These are phyloP conservation scores for Gallinago jamesoni DNA, from an alignment of 2,113 vertebrate species.

Conservation along the genomic window DNA sequence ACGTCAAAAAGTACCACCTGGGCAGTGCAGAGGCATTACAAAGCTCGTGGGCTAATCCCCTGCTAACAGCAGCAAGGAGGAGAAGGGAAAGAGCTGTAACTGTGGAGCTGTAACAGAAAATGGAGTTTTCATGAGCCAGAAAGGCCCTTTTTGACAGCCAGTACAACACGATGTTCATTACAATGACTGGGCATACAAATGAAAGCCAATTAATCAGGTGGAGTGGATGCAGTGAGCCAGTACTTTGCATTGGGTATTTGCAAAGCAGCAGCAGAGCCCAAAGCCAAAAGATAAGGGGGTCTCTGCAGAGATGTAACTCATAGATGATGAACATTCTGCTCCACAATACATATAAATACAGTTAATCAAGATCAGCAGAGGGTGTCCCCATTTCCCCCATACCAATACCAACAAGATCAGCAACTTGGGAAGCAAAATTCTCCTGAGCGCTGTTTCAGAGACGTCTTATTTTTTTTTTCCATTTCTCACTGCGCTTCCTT, in stretches of 20 bases:
- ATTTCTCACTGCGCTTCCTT: background rate
- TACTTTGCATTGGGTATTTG: background rate
- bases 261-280: background rate
- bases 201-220: background rate
- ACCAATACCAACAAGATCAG: background rate
- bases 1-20: background rate
- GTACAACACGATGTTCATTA: background rate
- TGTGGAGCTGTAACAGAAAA: background rate
- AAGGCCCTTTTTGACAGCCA: background rate
- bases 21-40: background rate
- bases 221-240: accelerated
- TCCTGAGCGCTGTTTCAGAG: background rate
- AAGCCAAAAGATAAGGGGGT: background rate
- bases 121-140: background rate
- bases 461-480: background rate
- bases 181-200: background rate
- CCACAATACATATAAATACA: background rate
- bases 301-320: background rate
- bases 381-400: background rate
- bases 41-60: background rate
- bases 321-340: background rate
- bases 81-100: background rate
- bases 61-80: background rate
- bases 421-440: background rate
- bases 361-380: background rate